These are phyloP conservation scores for Drosophila malerkotliana DNA, from an alignment of 1,140 invertebrate species.

Conservation along the genomic window DNA sequence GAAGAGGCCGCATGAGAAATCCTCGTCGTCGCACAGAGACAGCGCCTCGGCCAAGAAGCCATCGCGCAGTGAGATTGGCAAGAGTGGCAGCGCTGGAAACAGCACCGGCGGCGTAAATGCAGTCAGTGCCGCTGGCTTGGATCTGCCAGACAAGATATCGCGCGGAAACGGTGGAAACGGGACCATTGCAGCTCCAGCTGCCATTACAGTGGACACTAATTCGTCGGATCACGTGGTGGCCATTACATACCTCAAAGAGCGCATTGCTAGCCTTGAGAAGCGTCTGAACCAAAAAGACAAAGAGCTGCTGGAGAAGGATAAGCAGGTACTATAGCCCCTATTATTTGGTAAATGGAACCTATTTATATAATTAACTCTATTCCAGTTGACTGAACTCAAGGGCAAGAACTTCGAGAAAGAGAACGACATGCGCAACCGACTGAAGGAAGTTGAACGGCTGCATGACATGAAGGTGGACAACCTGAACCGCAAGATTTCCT, in stretches of 20 bases:
- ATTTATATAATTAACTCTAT: not conserved
- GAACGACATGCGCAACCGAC: slow-evolving; percentile 92
- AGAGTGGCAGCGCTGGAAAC: slow-evolving; percentile 90
- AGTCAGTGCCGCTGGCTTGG: slow-evolving; percentile 73
- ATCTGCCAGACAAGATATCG: slow-evolving; percentile 82
- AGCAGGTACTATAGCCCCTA: slow-evolving; percentile 87
- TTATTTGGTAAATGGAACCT: not conserved
- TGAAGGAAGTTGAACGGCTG: slow-evolving; percentile 92
- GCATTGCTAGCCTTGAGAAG: slow-evolving; percentile 96
- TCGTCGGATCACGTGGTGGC: slow-evolving; percentile 97
- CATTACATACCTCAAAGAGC: slow-evolving; percentile 96
- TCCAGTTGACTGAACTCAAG: slow-evolving; percentile 95
- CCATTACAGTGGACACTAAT: slow-evolving; percentile 89
- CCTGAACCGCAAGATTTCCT: slow-evolving; percentile 91
- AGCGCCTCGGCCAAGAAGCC: slow-evolving; percentile 70
- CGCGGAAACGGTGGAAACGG: slow-evolving; percentile 71
- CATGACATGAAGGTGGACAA: slow-evolving; percentile 91
- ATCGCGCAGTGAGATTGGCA: slow-evolving; percentile 80
- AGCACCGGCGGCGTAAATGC: slow-evolving; percentile 79
- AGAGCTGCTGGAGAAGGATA: slow-evolving; percentile 94
- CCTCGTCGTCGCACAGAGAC: slow-evolving; percentile 66
- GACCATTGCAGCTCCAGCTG: slow-evolving; percentile 84
- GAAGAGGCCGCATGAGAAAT: slow-evolving; percentile 86
- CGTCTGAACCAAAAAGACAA: slow-evolving; percentile 93
- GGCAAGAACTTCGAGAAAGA: slow-evolving; percentile 95